Conservation (phyloP, 2,797 vertebrate species). For the Percopsis omiscomaycus region DNA sequence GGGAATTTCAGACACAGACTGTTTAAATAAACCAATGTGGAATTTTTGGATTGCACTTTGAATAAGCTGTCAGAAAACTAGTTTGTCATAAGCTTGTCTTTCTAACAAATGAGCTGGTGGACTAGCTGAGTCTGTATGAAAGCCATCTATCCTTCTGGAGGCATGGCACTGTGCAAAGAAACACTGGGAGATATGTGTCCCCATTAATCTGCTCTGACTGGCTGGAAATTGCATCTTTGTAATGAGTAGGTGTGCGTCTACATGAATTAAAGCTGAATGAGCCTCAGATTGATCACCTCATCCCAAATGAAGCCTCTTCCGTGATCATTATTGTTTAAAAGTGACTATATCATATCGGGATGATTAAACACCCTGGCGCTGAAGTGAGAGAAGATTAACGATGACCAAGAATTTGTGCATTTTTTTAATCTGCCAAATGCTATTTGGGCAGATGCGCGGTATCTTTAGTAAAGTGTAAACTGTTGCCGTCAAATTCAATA, state of each 20-base stretch:
- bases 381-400: slow-evolving; percentile 46
- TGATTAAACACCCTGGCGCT: slow-evolving; percentile 74
- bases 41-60: slow-evolving; percentile 47
- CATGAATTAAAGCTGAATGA: slow-evolving; percentile 88
- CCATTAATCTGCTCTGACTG: slow-evolving; percentile 85
- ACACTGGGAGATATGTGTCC: slow-evolving; percentile 71
- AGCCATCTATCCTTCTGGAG: slow-evolving; percentile 78
- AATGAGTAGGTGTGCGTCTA: slow-evolving; percentile 88
- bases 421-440: slow-evolving; percentile 25
- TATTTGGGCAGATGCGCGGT: slow-evolving; percentile 11
- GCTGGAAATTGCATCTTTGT: slow-evolving; percentile 86
- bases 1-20: too few relatives aligned
- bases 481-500: background rate
- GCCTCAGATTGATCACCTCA: slow-evolving; percentile 80
- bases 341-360: slow-evolving; percentile 83
- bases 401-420: slow-evolving; percentile 46
- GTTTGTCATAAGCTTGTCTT: slow-evolving; percentile 76
- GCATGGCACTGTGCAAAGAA: slow-evolving; percentile 70
- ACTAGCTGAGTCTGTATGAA: slow-evolving; percentile 67
- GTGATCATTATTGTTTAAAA: slow-evolving; percentile 82
- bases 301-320: slow-evolving; percentile 76
- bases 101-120: slow-evolving; percentile 68
- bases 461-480: background rate
- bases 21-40: slow-evolving; percentile 19
- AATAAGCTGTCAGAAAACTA: slow-evolving; percentile 58